Percentiles rank a stretch among this genome's conserved stretches.
Conservation (phyloP, 2,888 invertebrate species). For the Limenitis camilla region DNA sequence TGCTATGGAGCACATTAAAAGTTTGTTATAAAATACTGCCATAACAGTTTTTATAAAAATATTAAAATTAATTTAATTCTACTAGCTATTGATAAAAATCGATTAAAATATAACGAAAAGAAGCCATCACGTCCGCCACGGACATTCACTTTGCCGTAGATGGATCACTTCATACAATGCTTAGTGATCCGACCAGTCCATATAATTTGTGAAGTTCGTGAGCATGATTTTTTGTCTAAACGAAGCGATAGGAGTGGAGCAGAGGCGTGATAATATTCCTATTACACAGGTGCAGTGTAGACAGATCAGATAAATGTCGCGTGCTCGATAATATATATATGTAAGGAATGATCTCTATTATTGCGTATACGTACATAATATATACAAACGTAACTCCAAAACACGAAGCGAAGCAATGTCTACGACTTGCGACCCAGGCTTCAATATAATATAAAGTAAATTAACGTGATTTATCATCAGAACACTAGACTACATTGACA, state of each 20-base stretch:
- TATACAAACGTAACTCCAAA: too few species aligned
- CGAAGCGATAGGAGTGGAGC: constrained; percentile 34
- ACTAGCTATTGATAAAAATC: constrained; percentile 22
- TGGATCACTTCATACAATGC: constrained; percentile 60
- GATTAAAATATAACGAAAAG: constrained; percentile 56
- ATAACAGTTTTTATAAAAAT: too few species aligned
- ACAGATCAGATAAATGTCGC: constrained; percentile 43
- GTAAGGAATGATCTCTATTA: too few species aligned
- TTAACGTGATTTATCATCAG: too few species aligned
- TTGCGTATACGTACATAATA: too few species aligned
- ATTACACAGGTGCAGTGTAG: constrained; percentile 52
- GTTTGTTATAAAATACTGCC: too few species aligned
- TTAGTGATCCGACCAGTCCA: constrained; percentile 51
- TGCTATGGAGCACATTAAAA: too few species aligned
- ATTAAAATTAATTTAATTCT: too few species aligned
- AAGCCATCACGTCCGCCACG: constrained; percentile 40
- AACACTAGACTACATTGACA: too few species aligned
- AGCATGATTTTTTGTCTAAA: constrained; percentile 49
- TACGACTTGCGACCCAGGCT: too few species aligned
- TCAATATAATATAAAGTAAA: too few species aligned
- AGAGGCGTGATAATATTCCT: constrained; percentile 54
- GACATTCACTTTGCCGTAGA: constrained; percentile 35
- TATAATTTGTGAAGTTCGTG: constrained; percentile 68
- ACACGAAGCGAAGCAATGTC: too few species aligned
- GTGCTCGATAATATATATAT: constrained; percentile 28